Conservation (phyloP, 2,797 vertebrate species). For the Xiphorhynchus erythropygius region DNA sequence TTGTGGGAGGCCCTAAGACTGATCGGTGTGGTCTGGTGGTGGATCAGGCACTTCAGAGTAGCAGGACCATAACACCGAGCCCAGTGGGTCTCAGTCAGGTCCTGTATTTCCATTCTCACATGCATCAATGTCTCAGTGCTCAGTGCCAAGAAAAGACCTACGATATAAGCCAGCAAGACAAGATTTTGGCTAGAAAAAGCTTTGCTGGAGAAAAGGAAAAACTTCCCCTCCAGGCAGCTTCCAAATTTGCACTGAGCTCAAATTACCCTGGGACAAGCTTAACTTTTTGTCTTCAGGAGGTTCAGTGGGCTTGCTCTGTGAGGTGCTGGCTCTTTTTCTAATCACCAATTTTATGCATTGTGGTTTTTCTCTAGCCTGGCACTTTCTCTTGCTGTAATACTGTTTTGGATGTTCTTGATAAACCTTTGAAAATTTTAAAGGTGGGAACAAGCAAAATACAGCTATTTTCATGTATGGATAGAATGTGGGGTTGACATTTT, state of each 20-base stretch:
- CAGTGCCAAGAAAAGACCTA: conserved; percentile 7
- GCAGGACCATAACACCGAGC: neutral
- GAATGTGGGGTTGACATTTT: neutral
- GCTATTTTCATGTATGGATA: neutral
- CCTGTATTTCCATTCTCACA: conserved; percentile 23
- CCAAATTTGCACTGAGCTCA: conserved; percentile 10
- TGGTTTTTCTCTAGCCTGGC: neutral
- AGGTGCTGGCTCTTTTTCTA: neutral
- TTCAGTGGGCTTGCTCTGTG: neutral
- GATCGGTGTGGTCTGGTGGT: neutral
- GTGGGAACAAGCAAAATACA: neutral
- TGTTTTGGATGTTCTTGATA: neutral
- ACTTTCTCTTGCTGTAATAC: neutral
- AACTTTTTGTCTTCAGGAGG: neutral
- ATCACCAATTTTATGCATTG: neutral
- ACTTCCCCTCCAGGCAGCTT: neutral
- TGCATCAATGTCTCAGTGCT: neutral
- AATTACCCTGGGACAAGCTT: neutral
- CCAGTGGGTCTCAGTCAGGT: neutral
- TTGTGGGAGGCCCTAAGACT: neutral
- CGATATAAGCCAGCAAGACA: fast-evolving
- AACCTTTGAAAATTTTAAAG: neutral
- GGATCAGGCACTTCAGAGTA: neutral
- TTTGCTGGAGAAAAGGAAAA: neutral
- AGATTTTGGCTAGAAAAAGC: conserved; percentile 24